These are phyloP conservation scores for Acanthisitta chloris DNA, from an alignment of 2,113 vertebrate genomes.

Conservation along the genomic window DNA sequence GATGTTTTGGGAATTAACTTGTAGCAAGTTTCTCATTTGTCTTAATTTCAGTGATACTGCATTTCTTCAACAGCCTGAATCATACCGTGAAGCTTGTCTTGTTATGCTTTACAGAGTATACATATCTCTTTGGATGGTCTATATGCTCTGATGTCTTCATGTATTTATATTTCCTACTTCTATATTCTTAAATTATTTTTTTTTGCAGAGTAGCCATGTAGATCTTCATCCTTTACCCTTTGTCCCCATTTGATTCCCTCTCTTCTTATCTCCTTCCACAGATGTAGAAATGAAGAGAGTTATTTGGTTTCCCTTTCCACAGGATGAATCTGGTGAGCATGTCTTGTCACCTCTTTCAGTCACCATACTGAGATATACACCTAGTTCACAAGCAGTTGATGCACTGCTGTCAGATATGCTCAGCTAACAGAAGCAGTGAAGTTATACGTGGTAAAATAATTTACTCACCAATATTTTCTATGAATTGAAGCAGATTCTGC, in stretches of 20 bases:
- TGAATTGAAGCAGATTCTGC: neutral
- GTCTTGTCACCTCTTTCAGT: neutral
- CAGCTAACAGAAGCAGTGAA: neutral
- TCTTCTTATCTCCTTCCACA: neutral
- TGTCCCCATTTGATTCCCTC: neutral
- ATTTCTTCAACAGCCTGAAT: neutral
- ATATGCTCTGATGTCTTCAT: neutral
- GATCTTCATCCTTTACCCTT: neutral
- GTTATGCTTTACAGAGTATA: neutral
- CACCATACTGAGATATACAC: neutral
- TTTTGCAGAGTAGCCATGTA: neutral
- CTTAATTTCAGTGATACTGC: neutral
- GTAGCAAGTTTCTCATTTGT: neutral
- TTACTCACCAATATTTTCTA: neutral
- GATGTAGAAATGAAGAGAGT: neutral
- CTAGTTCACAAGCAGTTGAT: neutral
- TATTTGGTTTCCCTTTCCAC: neutral
- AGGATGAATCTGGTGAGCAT: fast-evolving
- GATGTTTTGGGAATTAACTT: neutral
- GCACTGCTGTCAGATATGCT: neutral
- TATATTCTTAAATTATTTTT: neutral
- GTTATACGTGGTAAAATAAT: neutral
- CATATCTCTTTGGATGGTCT: neutral
- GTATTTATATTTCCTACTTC: neutral
- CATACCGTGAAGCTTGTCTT: neutral